Conservation (phyloP, 2,797 vertebrate genomes). For the Tapera naevia region DNA sequence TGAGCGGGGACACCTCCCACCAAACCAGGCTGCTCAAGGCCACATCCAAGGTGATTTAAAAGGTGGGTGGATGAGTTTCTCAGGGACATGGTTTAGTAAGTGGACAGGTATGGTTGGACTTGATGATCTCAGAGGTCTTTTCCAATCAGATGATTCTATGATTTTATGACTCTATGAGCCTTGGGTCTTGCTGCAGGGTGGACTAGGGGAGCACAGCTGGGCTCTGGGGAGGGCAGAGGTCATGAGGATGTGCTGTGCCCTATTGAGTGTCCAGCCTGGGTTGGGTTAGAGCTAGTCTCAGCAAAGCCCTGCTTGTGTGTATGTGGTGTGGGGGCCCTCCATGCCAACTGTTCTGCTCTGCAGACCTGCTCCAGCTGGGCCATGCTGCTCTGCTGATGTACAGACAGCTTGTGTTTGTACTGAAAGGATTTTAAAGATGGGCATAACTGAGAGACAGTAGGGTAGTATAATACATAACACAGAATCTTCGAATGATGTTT, state of each 20-base stretch:
- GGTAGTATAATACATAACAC: not conserved
- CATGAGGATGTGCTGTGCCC: accelerated
- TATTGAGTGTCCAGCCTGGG: not conserved
- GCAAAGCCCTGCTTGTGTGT: not conserved
- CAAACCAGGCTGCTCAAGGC: no score
- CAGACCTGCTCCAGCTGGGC: not conserved
- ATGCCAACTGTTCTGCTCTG: accelerated
- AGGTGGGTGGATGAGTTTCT: no score
- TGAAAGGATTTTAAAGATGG: not conserved
- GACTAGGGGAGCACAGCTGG: accelerated
- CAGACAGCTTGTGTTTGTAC: not conserved
- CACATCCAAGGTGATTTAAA: no score
- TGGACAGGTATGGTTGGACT: no score
- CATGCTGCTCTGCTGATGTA: not conserved
- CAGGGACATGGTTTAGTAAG: no score
- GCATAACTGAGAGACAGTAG: not conserved
- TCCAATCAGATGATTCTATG: no score
- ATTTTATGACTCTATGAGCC: no score
- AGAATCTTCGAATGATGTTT: not conserved
- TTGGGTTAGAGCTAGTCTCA: not conserved
- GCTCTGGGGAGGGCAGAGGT: not conserved
- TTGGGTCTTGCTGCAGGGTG: accelerated
- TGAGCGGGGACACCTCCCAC: no score
- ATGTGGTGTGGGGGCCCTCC: no score
- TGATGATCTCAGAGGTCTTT: no score